These are phyloP conservation scores for Epinotia brunnichana DNA, from an alignment of 2,888 invertebrate genomes.

Conservation along the genomic window DNA sequence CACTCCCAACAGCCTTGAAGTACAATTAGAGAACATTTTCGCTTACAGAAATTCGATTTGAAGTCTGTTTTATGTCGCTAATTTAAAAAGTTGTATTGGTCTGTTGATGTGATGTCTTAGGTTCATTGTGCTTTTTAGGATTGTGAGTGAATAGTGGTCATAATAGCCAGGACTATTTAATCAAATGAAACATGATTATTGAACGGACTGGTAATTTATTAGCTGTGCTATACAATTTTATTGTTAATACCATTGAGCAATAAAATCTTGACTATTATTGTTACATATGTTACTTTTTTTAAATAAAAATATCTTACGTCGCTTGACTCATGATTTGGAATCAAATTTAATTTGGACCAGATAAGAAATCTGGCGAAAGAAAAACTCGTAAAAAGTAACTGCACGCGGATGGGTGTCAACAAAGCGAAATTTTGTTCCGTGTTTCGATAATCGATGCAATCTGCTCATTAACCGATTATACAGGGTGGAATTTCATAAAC, in stretches of 20 bases:
- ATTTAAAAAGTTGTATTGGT: background rate
- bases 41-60: background rate
- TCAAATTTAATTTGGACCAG: background rate
- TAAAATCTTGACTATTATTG: too few species aligned
- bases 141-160: background rate
- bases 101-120: background rate
- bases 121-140: background rate
- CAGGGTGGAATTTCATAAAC: too few species aligned
- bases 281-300: too few species aligned
- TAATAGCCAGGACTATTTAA: background rate
- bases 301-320: background rate
- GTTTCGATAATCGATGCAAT: slow-evolving; percentile 37
- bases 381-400: slow-evolving; percentile 3
- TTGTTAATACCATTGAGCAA: too few species aligned
- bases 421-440: slow-evolving; percentile 13
- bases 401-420: slow-evolving; percentile 15
- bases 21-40: background rate
- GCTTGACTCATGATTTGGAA: background rate
- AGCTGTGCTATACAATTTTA: too few species aligned
- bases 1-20: background rate
- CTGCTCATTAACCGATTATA: slow-evolving; percentile 34
- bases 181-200: background rate
- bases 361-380: background rate
- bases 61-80: background rate
- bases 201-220: background rate